Percentiles rank a stretch among this genome's conserved stretches.
These are phyloP conservation scores for Prosapia bicincta DNA, from an alignment of 2,888 invertebrate genomes.

Conservation along the genomic window DNA sequence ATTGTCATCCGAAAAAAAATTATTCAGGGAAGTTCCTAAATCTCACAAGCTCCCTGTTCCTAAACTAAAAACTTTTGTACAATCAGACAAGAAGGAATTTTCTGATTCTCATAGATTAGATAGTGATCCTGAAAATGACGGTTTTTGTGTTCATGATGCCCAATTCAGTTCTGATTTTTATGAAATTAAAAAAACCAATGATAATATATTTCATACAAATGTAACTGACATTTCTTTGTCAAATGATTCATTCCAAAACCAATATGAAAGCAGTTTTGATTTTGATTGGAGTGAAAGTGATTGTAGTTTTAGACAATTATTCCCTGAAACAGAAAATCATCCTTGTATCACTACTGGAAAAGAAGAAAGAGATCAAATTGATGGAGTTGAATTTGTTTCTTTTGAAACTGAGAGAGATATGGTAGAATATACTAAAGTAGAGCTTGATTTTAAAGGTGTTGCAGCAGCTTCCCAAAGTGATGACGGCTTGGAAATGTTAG, in stretches of 20 bases:
- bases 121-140: neutral
- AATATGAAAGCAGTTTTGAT: neutral
- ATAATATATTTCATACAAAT: neutral
- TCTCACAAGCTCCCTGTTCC: neutral
- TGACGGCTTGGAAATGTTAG: slow-evolving; percentile 22
- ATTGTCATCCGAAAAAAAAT: neutral
- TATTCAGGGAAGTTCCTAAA: neutral
- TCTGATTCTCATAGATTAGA: neutral
- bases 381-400: slow-evolving; percentile 17
- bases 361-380: slow-evolving; percentile 16
- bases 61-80: neutral
- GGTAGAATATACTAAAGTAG: slow-evolving; percentile 5
- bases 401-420: slow-evolving; percentile 13
- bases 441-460: slow-evolving; percentile 7
- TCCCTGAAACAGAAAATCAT: neutral
- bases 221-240: neutral
- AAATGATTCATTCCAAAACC: neutral
- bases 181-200: neutral
- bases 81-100: neutral
- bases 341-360: neutral
- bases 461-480: slow-evolving; percentile 16
- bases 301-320: neutral
- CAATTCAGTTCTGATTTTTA: neutral
- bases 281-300: neutral
- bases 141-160: too few relatives aligned